Percentiles rank a stretch among this genome's conserved stretches.
Evolutionary conservation across 1,140 invertebrate genomes (phyloP).

Genomic region (Bombus turneri): DNA sequence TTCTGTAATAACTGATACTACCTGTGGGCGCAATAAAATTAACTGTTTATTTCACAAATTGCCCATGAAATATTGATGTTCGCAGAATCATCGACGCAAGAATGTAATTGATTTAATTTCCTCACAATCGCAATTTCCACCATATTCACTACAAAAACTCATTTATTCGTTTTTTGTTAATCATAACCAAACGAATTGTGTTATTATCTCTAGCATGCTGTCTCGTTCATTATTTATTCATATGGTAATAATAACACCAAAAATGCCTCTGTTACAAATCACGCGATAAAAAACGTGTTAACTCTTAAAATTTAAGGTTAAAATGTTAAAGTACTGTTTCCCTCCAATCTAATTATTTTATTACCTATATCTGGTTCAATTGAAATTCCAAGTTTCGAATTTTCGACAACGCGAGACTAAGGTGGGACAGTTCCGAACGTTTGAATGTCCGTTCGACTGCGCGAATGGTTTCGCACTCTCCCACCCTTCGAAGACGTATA

Average conservation of each 20-base stretch:
- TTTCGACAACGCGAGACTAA: not conserved
- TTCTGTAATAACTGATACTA: not conserved
- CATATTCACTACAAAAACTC: not conserved
- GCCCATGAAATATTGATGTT: constrained; percentile 11
- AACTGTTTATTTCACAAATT: constrained; percentile 30
- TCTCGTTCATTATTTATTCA: too few relatives aligned
- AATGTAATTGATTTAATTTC: constrained; percentile 34
- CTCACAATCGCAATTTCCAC: not conserved
- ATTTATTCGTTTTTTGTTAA: not conserved
- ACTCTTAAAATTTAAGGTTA: not conserved
- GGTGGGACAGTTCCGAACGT: not conserved
- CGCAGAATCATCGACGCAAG: not conserved
- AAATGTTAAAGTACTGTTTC: not conserved
- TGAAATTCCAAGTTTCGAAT: not conserved
- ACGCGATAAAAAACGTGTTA: not conserved
- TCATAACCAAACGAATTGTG: not conserved
- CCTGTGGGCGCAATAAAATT: not conserved
- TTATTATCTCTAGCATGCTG: not conserved
- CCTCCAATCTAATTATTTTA: not conserved
- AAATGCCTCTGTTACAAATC: not conserved
- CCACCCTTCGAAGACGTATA: constrained; percentile 2
- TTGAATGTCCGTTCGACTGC: constrained; percentile 39
- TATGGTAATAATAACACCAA: not conserved
- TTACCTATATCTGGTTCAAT: not conserved
- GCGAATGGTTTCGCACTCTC: constrained; percentile 3